Evolutionary conservation across 2,888 invertebrate genomes (phyloP), one percentile per base, ranked within the genome.

Genomic region (Arge pagana): DNA sequence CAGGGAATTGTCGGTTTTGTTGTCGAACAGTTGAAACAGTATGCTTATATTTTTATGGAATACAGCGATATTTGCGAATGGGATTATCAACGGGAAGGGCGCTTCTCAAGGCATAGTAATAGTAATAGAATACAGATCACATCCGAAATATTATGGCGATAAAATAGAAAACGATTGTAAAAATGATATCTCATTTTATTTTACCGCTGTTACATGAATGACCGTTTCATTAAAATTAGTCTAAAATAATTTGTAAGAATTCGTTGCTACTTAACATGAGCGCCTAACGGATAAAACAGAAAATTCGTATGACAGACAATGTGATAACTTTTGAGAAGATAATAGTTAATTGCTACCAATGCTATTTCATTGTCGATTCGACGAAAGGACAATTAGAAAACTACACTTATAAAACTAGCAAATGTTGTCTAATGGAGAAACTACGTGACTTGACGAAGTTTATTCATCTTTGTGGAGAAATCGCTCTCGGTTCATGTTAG

Each of bases 161-260:
- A n/a, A n/a, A 33, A 33, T 13, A 33, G 33, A 7, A 1, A 33
- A 11, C 15, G 15, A 33, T 33, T 33, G 33, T 33, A 42, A 42
- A 26, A 42, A 42, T 42, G 13, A 42, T 42, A 30, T 30, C 19
- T 30, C 31, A 42, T 30, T 42, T 42, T 42, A 42, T 30, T 42
- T 28, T 42, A 19, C 42, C 30, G 31, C 30, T 42, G 24, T 40
- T 40, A 42, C 30, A 19, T 42, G n/a, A n/a, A 42, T 19, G 21
- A 42, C 40, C 26, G 31, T 8, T 40, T 13, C 13, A 33, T 45
- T 30, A 45, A 35, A 45, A 45, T 35, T 33, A 45, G 15, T 45
- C 45, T 45, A 45, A 21, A 45, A 23, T 45, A 45, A 24, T 33
- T 33, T 7, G 33, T 45, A 45, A 45, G 35, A 35, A 45, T 33